Conservation (phyloP, 1,140 invertebrate species). For the Chelonus insularis region DNA sequence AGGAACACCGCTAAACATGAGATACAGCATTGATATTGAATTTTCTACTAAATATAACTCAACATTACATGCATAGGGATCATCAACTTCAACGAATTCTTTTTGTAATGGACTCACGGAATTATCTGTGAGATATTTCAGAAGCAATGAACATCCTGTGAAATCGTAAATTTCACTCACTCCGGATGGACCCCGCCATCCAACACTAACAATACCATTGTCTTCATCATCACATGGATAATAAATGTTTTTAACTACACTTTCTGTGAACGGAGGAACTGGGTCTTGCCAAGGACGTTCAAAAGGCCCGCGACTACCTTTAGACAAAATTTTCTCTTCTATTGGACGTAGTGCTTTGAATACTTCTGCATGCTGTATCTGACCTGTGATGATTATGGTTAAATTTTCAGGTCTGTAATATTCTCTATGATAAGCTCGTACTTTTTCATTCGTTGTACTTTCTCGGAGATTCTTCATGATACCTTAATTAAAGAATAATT, state of each 20-base stretch:
- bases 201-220: constrained; percentile 78
- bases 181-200: constrained; percentile 81
- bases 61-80: constrained; percentile 80
- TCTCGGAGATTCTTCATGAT: constrained; percentile 78
- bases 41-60: constrained; percentile 73
- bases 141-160: constrained; percentile 69
- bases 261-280: constrained; percentile 67
- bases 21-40: constrained; percentile 68
- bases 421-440: constrained; percentile 78
- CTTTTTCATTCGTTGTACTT: constrained; percentile 80
- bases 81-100: constrained; percentile 81
- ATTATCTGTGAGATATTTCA: constrained; percentile 84
- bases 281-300: constrained; percentile 74
- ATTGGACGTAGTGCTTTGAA: constrained; percentile 73
- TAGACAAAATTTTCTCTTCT: constrained; percentile 78
- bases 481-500: no score
- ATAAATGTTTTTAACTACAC: constrained; percentile 59
- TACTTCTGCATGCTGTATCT: constrained; percentile 75
- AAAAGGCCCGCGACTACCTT: constrained; percentile 66
- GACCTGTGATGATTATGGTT: constrained; percentile 80
- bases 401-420: constrained; percentile 93
- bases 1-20: constrained; percentile 80
- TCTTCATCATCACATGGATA: constrained; percentile 87
- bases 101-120: constrained; percentile 81
- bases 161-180: constrained; percentile 63